phyloP scores from a whole-genome alignment of 2,888 invertebrate genomes.

The Ommatoiulus sabulosus region DNA sequence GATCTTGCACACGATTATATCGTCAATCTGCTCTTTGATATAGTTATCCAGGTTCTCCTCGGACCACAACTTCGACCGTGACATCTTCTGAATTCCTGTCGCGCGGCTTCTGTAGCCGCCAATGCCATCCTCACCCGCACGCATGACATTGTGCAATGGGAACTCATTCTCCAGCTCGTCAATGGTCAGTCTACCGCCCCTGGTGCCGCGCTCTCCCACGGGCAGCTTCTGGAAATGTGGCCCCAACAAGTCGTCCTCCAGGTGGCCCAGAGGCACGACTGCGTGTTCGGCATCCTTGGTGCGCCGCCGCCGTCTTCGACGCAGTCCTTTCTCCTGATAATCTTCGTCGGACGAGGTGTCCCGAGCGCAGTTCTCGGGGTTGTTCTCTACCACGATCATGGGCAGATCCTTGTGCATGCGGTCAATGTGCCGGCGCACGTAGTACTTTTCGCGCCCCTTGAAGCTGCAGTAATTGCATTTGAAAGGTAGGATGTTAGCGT shows the following conservation, averaged over 20 bases:
- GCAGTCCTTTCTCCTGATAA: conserved; percentile 59
- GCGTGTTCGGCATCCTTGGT: conserved; percentile 56
- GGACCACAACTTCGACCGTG: conserved; percentile 54
- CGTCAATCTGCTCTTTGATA: conserved; percentile 48
- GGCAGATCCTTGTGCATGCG: conserved; percentile 60
- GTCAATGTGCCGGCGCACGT: conserved; percentile 61
- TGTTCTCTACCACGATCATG: conserved; percentile 60
- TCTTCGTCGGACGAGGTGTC: conserved; percentile 60
- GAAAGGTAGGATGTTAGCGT: conserved; percentile 61
- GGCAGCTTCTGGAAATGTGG: conserved; percentile 53
- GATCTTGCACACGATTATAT: conserved; percentile 57
- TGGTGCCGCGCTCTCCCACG: conserved; percentile 51
- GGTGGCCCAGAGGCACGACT: conserved; percentile 56
- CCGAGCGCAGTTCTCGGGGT: conserved; percentile 58
- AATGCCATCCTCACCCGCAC: background rate
- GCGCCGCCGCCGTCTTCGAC: conserved; percentile 55
- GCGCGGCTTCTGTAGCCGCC: background rate
- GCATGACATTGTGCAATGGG: background rate
- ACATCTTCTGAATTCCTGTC: background rate
- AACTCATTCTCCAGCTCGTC: background rate
- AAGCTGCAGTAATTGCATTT: conserved; percentile 62
- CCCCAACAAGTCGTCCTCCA: background rate
- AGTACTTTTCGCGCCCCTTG: conserved; percentile 62
- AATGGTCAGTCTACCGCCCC: background rate
- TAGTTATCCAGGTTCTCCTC: conserved; percentile 57